Conservation (phyloP, 1,140 invertebrate species). For the Drosophila trapezifrons region DNA sequence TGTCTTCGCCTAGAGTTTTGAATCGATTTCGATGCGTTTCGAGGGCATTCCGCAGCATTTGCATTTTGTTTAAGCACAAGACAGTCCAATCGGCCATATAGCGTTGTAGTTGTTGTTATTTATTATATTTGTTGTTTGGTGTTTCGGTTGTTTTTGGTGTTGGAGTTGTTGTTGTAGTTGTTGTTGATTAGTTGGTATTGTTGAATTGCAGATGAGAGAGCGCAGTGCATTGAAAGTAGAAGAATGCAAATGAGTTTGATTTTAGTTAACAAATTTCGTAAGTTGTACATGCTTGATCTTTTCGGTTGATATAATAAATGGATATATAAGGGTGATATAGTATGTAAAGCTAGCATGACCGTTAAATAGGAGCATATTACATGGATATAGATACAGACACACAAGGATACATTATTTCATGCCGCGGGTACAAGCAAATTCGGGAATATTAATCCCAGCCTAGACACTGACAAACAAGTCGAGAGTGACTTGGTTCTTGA, state of each 20-base stretch:
- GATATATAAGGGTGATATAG: slow-evolving; percentile 52
- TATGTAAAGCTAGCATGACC: slow-evolving; percentile 71
- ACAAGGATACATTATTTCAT: slow-evolving; percentile 49
- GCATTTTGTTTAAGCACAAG: slow-evolving; percentile 76
- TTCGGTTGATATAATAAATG: slow-evolving; percentile 24
- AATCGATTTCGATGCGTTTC: slow-evolving; percentile 55
- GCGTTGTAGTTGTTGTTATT: slow-evolving; percentile 59
- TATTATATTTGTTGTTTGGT: slow-evolving; percentile 39
- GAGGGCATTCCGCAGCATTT: slow-evolving; percentile 71
- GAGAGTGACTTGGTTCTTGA: not conserved
- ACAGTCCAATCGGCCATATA: slow-evolving; percentile 77
- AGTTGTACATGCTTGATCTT: slow-evolving; percentile 58
- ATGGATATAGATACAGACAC: slow-evolving; percentile 52
- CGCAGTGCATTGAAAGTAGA: slow-evolving; percentile 76
- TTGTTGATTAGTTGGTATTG: slow-evolving; percentile 43
- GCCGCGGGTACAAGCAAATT: slow-evolving; percentile 48
- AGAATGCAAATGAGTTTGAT: slow-evolving; percentile 86
- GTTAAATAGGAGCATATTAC: slow-evolving; percentile 52
- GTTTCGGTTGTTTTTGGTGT: slow-evolving; percentile 44
- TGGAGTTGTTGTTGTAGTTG: slow-evolving; percentile 37
- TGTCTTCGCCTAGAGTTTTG: slow-evolving; percentile 90
- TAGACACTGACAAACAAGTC: not conserved
- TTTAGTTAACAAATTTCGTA: slow-evolving; percentile 84
- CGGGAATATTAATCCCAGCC: slow-evolving; percentile 1
- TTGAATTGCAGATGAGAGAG: slow-evolving; percentile 71